Evolutionary conservation across 2,888 invertebrate species (phyloP).

Genomic region (Toxonevra muliebris): DNA sequence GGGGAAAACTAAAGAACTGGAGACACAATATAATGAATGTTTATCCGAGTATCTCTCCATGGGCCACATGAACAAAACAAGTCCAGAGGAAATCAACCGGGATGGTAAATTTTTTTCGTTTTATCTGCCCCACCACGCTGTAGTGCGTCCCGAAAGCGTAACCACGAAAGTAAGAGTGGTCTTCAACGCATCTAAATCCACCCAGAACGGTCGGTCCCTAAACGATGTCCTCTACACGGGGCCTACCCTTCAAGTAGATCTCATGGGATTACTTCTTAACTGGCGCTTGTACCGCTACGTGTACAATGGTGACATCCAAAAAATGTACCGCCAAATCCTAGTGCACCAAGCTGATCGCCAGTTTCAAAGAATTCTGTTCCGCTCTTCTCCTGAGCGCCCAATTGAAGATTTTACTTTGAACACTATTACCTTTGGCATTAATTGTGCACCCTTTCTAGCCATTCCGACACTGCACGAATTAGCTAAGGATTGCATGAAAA

Average conservation of each 20-base stretch:
- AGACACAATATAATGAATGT: constrained; percentile 12
- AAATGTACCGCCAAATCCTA: constrained; percentile 40
- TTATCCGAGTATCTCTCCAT: constrained; percentile 25
- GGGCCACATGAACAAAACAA: constrained; percentile 24
- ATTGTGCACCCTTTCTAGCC: constrained; percentile 37
- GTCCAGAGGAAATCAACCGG: constrained; percentile 12
- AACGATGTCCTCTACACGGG: constrained; percentile 35
- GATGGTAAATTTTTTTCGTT: constrained; percentile 14
- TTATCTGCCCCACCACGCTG: constrained; percentile 36
- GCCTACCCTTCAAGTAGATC: constrained; percentile 33
- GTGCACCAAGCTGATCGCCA: constrained; percentile 26
- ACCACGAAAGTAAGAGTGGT: constrained; percentile 37
- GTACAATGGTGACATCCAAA: constrained; percentile 38
- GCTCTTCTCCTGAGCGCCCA: background rate
- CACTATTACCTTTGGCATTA: constrained; percentile 39
- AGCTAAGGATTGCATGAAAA: constrained; percentile 22
- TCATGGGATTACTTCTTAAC: constrained; percentile 24
- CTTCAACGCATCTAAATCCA: constrained; percentile 37
- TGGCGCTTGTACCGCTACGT: constrained; percentile 35
- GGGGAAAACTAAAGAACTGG: too few species aligned
- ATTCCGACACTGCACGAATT: constrained; percentile 34
- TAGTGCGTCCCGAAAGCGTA: constrained; percentile 32
- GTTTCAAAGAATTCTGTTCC: constrained; percentile 38
- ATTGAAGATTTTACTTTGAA: constrained; percentile 31
- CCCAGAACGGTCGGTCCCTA: constrained; percentile 28